These are phyloP conservation scores for Brassicogethes aeneus DNA, from an alignment of 2,888 invertebrate genomes.

Conservation along the genomic window DNA sequence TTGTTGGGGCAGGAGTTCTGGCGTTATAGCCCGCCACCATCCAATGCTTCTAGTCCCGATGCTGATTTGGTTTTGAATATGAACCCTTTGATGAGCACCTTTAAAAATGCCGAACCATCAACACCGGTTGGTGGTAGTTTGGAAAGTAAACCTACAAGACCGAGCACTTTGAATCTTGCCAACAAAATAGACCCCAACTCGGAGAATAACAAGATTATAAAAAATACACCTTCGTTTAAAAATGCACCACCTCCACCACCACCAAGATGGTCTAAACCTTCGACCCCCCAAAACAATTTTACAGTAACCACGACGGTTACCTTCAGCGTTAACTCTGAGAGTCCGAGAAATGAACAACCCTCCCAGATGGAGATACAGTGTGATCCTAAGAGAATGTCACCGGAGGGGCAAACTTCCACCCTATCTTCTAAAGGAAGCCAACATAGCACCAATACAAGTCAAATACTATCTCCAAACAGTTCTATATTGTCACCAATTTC, in stretches of 20 bases:
- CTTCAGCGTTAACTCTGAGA: constrained; percentile 62
- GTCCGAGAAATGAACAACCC: constrained; percentile 21
- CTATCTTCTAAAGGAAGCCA: constrained; percentile 59
- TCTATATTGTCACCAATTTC: constrained; percentile 40
- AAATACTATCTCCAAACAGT: constrained; percentile 31
- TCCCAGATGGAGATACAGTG: constrained; percentile 23
- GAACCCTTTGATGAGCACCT: constrained; percentile 66
- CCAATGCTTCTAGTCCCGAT: constrained; percentile 43
- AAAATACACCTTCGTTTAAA: constrained; percentile 23
- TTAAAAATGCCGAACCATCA: constrained; percentile 53
- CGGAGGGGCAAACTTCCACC: constrained; percentile 58
- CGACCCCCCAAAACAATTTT: constrained; percentile 58
- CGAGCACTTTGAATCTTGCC: constrained; percentile 71
- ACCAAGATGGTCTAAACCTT: constrained; percentile 76
- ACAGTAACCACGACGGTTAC: constrained; percentile 82
- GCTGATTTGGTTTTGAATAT: constrained; percentile 66
- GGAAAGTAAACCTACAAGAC: constrained; percentile 57
- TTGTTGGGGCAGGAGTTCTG: constrained; percentile 83
- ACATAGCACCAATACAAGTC: constrained; percentile 28
- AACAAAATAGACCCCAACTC: constrained; percentile 40
- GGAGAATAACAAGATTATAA: constrained; percentile 16
- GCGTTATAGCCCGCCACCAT: constrained; percentile 45
- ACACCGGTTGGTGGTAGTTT: constrained; percentile 44
- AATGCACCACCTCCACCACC: constrained; percentile 72
- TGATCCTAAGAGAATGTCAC: constrained; percentile 61